These are phyloP conservation scores for Nanorana parkeri DNA, from an alignment of 2,113 vertebrate genomes.

Conservation along the genomic window DNA sequence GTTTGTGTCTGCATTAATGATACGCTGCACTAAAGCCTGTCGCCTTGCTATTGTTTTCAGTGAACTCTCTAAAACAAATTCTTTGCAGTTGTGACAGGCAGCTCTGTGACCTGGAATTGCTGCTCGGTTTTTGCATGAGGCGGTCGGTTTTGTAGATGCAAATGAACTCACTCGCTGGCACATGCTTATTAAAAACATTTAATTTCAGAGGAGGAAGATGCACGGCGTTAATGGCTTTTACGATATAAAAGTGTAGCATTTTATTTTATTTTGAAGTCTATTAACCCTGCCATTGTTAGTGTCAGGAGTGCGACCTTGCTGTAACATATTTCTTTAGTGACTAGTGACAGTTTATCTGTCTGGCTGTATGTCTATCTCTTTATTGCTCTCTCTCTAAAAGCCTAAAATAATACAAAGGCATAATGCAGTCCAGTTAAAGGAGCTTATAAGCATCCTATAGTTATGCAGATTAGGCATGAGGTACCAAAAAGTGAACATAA, in stretches of 20 bases:
- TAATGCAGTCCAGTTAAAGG: no score
- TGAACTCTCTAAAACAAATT: conserved; percentile 24
- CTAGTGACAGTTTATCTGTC: no score
- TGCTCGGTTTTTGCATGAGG: conserved; percentile 6
- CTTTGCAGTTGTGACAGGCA: conserved; percentile 18
- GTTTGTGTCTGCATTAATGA: conserved; percentile 54
- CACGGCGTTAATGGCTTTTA: background rate
- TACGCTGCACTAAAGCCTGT: background rate
- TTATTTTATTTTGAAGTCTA: background rate
- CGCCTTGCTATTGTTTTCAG: conserved; percentile 10
- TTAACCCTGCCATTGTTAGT: conserved; percentile 1
- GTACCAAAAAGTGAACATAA: no score
- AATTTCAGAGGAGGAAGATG: conserved; percentile 7
- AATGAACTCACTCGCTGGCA: conserved; percentile 32
- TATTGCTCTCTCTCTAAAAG: no score
- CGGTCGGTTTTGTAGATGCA: conserved; percentile 41
- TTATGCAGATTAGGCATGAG: no score
- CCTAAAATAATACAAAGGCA: no score
- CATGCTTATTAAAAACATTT: conserved; percentile 52
- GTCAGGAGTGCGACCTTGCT: background rate
- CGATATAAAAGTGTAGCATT: conserved; percentile 25
- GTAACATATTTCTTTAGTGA: no score
- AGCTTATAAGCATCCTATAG: no score
- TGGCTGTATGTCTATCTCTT: no score
- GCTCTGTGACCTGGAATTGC: conserved; percentile 45